These are phyloP conservation scores for Acanthosepion esculentum DNA, from an alignment of 2,888 invertebrate species.

Conservation along the genomic window DNA sequence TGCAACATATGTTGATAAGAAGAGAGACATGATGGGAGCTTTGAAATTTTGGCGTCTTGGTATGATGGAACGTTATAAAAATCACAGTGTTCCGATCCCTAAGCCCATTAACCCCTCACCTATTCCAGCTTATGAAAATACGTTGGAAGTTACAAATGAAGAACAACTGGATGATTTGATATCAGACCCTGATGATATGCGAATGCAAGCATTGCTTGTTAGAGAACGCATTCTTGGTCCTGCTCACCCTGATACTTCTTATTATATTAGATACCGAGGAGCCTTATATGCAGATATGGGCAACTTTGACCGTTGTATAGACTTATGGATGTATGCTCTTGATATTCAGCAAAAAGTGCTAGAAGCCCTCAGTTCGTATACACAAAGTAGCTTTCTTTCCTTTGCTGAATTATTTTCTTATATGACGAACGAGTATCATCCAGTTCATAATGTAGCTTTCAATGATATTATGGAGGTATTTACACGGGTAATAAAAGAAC, in stretches of 20 bases:
- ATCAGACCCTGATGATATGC: constrained; percentile 95
- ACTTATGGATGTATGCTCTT: constrained; percentile 96
- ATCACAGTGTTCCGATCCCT: constrained; percentile 77
- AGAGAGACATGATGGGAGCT: constrained; percentile 90
- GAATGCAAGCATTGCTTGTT: constrained; percentile 91
- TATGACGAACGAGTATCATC: constrained; percentile 88
- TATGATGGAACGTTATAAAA: constrained; percentile 81
- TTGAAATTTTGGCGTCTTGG: constrained; percentile 92
- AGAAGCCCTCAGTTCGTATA: constrained; percentile 94
- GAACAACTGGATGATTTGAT: constrained; percentile 89
- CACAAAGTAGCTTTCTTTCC: constrained; percentile 93
- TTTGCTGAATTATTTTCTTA: constrained; percentile 91
- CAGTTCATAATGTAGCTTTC: constrained; percentile 84
- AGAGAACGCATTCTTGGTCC: constrained; percentile 91
- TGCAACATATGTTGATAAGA: constrained; percentile 96
- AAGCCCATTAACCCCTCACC: constrained; percentile 84
- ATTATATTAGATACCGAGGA: constrained; percentile 94
- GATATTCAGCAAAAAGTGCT: constrained; percentile 96
- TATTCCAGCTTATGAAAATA: constrained; percentile 91
- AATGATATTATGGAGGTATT: constrained; percentile 89
- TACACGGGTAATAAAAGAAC: constrained; percentile 82
- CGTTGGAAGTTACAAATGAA: constrained; percentile 86
- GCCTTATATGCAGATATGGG: constrained; percentile 94
- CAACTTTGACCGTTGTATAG: constrained; percentile 90
- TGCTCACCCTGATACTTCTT: constrained; percentile 96